Base-by-base conservation (phyloP, 2,888 invertebrate species). In the Euproctis similis region DNA sequence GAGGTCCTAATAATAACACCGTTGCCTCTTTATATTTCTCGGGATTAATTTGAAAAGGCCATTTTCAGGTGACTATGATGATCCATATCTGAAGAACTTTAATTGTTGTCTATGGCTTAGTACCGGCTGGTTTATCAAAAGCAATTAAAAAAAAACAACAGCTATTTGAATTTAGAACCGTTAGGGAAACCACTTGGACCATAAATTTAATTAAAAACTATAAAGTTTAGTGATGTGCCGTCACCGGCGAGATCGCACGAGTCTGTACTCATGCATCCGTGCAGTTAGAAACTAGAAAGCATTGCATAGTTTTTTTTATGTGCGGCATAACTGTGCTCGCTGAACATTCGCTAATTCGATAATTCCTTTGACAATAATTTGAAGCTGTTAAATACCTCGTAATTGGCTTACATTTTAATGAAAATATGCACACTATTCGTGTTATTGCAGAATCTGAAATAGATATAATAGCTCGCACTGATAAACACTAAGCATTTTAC, bases 231-330 rank as follows among this genome's bases (percentile, higher is more conserved):
- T 51, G 48, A 41, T 51, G 47, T 46, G 20, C 10, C 16, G 20
- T 17, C 14, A 21, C 5, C 9, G 9, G 47, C 34, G 41, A 40
- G 43, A 43, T 38, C 44, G 32, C 49, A 41, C 39, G 49, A 33
- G 28, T 39, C 46, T 46, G 46, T 31, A 45, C 45, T 57, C 76
- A 67, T 49, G 70, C 77, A 75, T 70, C 73, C 77, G 72, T 66
- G 69, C 46, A 55, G 57, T 58, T n/a, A 74, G 75, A 77, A 78
- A 78, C 68, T 61, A 71, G 80, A 80, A 78, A 80, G 76, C 63
- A 52, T 36, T 35, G 51, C 43, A 35, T 28, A 32, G 57, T 76
- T 57, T 76, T 77, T 74, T 73, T n/a, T n/a, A n/a, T 74, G 59
- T 44, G 39, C 46, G 43, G 33, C 55, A 71, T 74, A 55, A 39